These are phyloP conservation scores for Hypsibius dujardini DNA, from an alignment of 1,140 invertebrate genomes.

Conservation along the genomic window DNA sequence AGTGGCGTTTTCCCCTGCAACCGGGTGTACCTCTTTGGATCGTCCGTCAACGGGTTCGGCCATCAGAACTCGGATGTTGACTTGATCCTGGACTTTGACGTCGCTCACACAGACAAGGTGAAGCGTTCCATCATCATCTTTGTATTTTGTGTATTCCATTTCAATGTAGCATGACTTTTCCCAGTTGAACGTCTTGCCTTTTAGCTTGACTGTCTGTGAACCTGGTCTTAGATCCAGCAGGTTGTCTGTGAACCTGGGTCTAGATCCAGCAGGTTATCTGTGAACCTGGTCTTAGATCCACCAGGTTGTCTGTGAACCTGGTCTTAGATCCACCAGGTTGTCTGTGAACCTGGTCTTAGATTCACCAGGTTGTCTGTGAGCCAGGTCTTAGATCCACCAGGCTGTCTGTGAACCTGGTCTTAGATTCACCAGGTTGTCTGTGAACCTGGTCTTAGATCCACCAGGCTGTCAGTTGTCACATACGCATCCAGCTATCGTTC, in stretches of 20 bases:
- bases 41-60: conserved; percentile 74
- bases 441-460: neutral
- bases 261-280: conserved; percentile 23
- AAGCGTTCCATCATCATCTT: conserved; percentile 24
- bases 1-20: conserved; percentile 49
- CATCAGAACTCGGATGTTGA: conserved; percentile 64
- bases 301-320: too few species aligned
- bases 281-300: neutral
- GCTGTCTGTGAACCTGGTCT: conserved; percentile 25
- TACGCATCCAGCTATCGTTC: too few species aligned
- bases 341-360: too few species aligned
- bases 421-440: conserved; percentile 23
- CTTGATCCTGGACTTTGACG: conserved; percentile 40
- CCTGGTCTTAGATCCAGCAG: too few species aligned
- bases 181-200: too few species aligned
- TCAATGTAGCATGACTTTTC: too few species aligned
- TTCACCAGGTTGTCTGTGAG: too few species aligned
- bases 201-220: too few species aligned
- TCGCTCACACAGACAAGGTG: conserved; percentile 20
- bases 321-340: too few species aligned
- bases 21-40: conserved; percentile 59
- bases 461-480: too few species aligned
- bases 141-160: conserved; percentile 18
- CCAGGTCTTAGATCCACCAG: too few species aligned
- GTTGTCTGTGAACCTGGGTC: conserved; percentile 26